Evolutionary conservation across 2,888 invertebrate genomes (phyloP).

Genomic region (Spodoptera exigua): DNA sequence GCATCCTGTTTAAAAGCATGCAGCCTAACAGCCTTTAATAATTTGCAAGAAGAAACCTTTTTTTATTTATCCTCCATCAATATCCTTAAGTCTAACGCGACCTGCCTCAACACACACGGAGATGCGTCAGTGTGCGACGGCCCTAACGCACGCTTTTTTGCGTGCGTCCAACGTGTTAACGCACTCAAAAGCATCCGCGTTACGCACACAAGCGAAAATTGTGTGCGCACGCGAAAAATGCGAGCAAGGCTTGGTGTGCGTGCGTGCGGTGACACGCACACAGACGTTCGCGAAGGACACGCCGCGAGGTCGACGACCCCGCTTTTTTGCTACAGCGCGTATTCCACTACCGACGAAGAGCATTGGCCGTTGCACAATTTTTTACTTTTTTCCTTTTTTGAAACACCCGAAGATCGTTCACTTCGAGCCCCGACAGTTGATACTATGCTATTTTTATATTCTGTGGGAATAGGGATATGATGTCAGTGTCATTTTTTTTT

Average conservation of each 20-base stretch:
- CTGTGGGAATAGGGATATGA: constrained; percentile 82
- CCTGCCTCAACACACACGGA: constrained; percentile 52
- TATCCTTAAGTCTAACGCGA: constrained; percentile 43
- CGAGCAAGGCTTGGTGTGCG: constrained; percentile 63
- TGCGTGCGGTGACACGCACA: constrained; percentile 78
- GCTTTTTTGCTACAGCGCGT: constrained; percentile 87
- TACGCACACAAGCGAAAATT: constrained; percentile 71
- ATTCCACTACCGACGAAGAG: constrained; percentile 79
- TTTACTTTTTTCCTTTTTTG: constrained; percentile 66
- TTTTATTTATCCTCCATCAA: constrained; percentile 29
- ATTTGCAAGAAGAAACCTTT: constrained; percentile 23
- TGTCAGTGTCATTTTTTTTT: constrained; percentile 73
- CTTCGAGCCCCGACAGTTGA: constrained; percentile 68
- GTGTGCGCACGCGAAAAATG: constrained; percentile 70
- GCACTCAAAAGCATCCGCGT: constrained; percentile 74
- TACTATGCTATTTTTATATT: constrained; percentile 69
- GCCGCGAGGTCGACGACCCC: constrained; percentile 83
- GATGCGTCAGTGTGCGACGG: constrained; percentile 53
- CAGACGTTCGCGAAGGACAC: constrained; percentile 83
- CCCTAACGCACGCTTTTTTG: constrained; percentile 65
- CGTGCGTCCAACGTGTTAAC: constrained; percentile 72
- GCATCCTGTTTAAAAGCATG: constrained; percentile 16
- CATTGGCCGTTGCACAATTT: constrained; percentile 81
- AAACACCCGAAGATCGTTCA: constrained; percentile 78
- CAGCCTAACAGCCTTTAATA: constrained; percentile 15